Percentiles rank a stretch among this genome's conserved stretches.
Conservation (phyloP, 2,888 invertebrate genomes). For the Troilus luridus region DNA sequence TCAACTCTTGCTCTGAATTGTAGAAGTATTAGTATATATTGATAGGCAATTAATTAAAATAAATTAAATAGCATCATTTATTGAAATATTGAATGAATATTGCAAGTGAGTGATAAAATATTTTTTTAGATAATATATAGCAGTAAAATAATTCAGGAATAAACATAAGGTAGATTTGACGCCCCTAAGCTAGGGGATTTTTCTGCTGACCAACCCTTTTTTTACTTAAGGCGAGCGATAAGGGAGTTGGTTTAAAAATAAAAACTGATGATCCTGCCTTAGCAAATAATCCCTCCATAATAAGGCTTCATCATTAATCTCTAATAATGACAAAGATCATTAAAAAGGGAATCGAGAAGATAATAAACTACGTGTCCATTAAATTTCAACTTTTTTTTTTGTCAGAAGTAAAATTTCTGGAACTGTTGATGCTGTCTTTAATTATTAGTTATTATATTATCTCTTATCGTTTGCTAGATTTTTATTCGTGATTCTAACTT, state of each 20-base stretch:
- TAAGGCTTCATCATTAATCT: conserved; percentile 12
- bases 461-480: too few species aligned
- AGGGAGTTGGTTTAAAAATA: not conserved
- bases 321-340: not conserved
- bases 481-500: too few species aligned
- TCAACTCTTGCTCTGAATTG: too few species aligned
- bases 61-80: too few species aligned
- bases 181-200: not conserved
- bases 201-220: conserved; percentile 1
- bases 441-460: too few species aligned
- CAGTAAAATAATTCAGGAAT: not conserved
- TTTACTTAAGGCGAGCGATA: not conserved
- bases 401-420: not conserved
- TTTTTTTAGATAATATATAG: not conserved
- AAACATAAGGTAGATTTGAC: not conserved
- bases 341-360: not conserved
- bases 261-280: not conserved
- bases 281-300: not conserved
- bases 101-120: too few species aligned
- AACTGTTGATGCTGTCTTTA: too few species aligned
- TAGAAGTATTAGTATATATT: too few species aligned
- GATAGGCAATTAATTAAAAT: too few species aligned
- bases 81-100: too few species aligned
- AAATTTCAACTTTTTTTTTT: not conserved
- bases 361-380: not conserved